Evolutionary conservation across 1,140 invertebrate genomes (phyloP).

Genomic region (Conus betulinus): DNA sequence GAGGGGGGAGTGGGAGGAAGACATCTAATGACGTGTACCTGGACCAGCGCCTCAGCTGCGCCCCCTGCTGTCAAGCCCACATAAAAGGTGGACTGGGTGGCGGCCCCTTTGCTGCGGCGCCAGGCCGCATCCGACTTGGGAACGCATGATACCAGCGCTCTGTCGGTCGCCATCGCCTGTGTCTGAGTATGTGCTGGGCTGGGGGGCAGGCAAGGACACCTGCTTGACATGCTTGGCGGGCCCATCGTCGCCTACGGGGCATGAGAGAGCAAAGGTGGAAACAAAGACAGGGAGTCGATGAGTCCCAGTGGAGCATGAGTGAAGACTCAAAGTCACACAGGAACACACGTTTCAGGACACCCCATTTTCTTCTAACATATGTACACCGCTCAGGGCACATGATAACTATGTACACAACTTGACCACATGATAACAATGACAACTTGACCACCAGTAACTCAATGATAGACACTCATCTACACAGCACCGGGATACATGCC

Average conservation of each 20-base stretch:
- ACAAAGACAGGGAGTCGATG: neutral
- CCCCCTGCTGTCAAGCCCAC: slow-evolving; percentile 11
- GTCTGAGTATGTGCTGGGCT: slow-evolving; percentile 12
- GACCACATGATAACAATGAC: no score
- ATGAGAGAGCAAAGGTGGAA: neutral
- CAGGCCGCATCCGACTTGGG: slow-evolving; percentile 50
- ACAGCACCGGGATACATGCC: no score
- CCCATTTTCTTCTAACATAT: no score
- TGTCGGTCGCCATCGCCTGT: neutral
- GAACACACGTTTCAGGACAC: no score
- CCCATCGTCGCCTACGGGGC: neutral
- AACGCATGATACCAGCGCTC: slow-evolving; percentile 42
- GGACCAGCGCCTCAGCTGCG: neutral
- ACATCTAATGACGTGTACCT: neutral
- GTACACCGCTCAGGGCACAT: no score
- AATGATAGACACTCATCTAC: no score
- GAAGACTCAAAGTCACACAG: no score
- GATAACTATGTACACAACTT: no score
- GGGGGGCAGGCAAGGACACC: slow-evolving; percentile 44
- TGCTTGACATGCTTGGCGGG: slow-evolving; percentile 44
- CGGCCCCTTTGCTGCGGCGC: neutral
- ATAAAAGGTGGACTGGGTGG: slow-evolving; percentile 36
- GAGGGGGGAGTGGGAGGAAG: neutral
- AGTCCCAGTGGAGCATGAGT: no score
- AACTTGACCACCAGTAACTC: no score